These are phyloP conservation scores for Catalaphyllia jardinei DNA, from an alignment of 64 coral and sea anemone species.

Conservation along the genomic window DNA sequence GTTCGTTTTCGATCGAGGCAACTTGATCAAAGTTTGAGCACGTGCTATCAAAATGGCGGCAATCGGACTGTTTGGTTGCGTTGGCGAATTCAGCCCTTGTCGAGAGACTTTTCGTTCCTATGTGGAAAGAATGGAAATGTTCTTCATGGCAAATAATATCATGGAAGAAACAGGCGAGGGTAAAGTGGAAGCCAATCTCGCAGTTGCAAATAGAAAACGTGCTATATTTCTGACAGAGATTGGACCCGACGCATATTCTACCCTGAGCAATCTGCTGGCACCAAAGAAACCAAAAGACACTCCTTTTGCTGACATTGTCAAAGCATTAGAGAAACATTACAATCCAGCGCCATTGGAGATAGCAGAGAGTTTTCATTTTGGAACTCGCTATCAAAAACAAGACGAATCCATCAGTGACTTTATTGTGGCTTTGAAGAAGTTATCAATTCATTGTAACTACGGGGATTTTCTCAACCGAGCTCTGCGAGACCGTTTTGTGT, in stretches of 20 bases:
- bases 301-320: constrained; percentile 15
- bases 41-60: not conserved
- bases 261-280: constrained; percentile 35
- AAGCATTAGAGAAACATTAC: constrained; percentile 51
- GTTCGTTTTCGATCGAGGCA: too few relatives aligned
- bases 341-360: constrained; percentile 35
- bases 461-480: too few relatives aligned
- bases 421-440: too few relatives aligned
- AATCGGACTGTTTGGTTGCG: not conserved
- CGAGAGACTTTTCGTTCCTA: constrained; percentile 43
- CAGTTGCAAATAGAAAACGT: too few relatives aligned
- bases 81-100: constrained; percentile 25
- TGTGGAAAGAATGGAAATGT: constrained; percentile 65
- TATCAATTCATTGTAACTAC: too few relatives aligned
- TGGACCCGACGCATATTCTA: constrained; percentile 49
- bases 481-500: too few relatives aligned
- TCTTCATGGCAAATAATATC: constrained; percentile 44
- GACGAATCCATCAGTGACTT: too few relatives aligned
- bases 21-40: too few relatives aligned
- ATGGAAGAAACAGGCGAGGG: constrained; percentile 2
- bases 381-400: too few relatives aligned
- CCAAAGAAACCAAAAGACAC: constrained; percentile 53
- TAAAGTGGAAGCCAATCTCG: too few relatives aligned
- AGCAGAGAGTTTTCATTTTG: not conserved
- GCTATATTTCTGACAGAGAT: constrained; percentile 27